Percentiles rank a stretch among this genome's conserved stretches.
phyloP scores from a whole-genome alignment of 2,113 vertebrate species.

The Athene cunicularia region DNA sequence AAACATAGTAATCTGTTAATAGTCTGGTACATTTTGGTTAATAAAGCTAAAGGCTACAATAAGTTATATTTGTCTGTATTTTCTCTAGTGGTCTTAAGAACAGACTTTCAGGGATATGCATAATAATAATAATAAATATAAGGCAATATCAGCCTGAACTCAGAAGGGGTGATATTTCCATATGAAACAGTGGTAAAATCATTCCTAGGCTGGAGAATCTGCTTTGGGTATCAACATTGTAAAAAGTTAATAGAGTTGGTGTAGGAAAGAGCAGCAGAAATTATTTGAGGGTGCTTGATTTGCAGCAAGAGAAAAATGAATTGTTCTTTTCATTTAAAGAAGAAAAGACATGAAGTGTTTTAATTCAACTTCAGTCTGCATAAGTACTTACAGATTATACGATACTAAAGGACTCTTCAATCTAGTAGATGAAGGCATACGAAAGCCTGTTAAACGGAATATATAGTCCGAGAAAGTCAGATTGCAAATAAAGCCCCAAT shows the following conservation, averaged over 20 bases:
- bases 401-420: not conserved
- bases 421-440: not conserved
- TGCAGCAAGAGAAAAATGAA: not conserved
- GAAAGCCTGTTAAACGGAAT: not conserved
- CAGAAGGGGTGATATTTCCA: not conserved
- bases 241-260: not conserved
- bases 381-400: not conserved
- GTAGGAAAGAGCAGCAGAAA: not conserved
- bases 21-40: not conserved
- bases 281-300: not conserved
- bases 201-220: not conserved
- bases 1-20: not conserved
- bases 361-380: not conserved
- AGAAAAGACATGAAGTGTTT: not conserved
- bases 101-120: accelerated
- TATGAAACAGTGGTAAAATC: not conserved
- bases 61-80: not conserved
- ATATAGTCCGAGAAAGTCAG: not conserved
- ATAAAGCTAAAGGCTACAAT: not conserved
- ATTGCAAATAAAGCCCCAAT: not conserved
- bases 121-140: not conserved
- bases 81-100: not conserved
- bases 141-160: not conserved
- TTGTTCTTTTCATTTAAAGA: not conserved
- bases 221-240: not conserved